Evolutionary conservation across 2,113 vertebrate genomes (phyloP).

Genomic region (Chloropsis hardwickii): DNA sequence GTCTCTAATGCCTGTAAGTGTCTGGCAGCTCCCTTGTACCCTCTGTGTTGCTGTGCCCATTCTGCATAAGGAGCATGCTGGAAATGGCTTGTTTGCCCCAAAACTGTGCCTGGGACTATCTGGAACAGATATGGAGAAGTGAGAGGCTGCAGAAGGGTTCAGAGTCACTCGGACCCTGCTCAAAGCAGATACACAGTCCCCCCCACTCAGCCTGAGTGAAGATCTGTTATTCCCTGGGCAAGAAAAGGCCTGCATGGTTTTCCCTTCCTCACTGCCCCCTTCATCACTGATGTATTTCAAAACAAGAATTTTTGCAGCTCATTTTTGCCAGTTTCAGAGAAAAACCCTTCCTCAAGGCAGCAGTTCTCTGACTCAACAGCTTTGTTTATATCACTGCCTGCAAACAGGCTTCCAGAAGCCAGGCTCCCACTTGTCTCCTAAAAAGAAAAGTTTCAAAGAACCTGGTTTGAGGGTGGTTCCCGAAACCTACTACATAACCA

Average conservation of each 20-base stretch:
- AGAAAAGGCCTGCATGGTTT: background rate
- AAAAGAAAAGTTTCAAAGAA: background rate
- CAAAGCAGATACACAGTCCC: background rate
- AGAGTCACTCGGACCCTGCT: background rate
- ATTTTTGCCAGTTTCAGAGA: background rate
- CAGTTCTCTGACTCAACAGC: background rate
- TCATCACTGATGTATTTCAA: background rate
- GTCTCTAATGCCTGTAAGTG: background rate
- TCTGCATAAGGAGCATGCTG: background rate
- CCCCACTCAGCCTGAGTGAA: background rate
- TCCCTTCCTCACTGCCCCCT: background rate
- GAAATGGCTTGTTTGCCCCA: background rate
- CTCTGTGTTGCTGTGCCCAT: background rate
- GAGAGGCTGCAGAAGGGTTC: background rate
- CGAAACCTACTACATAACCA: background rate
- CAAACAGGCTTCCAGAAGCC: background rate
- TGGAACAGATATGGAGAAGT: background rate
- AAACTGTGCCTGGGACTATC: background rate
- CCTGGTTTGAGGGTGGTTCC: background rate
- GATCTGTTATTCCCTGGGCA: background rate
- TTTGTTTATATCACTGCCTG: background rate
- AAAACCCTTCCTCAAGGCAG: background rate
- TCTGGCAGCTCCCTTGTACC: background rate
- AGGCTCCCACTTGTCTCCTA: background rate
- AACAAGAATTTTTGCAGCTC: background rate